Base-by-base conservation (phyloP, 2,888 invertebrate genomes). In the Hedya salicella region DNA sequence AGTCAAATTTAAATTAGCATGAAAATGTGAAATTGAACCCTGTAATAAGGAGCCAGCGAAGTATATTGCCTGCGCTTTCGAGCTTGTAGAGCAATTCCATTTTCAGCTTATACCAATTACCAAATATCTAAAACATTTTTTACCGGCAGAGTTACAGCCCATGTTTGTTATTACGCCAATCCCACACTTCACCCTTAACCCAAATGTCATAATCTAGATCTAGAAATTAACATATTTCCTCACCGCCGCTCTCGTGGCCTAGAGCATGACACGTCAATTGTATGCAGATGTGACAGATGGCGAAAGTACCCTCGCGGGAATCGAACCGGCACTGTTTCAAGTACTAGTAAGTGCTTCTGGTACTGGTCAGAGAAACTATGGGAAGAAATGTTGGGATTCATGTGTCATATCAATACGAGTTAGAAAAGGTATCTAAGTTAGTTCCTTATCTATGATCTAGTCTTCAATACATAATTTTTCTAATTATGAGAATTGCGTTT, bases 281-380 rank as follows among this genome's bases (percentile, higher is more conserved):
- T 91, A 89, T 90, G 88, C 81, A 87, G 88, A 90, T 90, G 81
- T 76, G 82, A 81, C 79, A 79, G 81, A 86, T 82, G 86, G 90
- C 87, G 91, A 91, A 91, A 91, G 90, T 86, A 76, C 78, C 80
- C 36, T 78, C 76, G 70, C 71, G 69, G 77, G 61, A 67, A 30
- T 52, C 62, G 62, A 62, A 56, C 57, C 64, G 59, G 57, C 52
- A 39, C 57, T 59, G 57, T 57, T 44, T 64, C 54, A n/a, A n/a
- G n/a, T n/a, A n/a, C n/a, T n/a, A n/a, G n/a, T 9, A 1, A 25
- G 25, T 25, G 44, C 44, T 52, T 8, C 39, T 11, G 48, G 25
- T 49, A 36, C 62, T 40, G 11, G 5, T 3, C 14, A 13, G 59
- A 59, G 64, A 64, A 64, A 64, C 40, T 52, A 64, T 44, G 52